Evolutionary conservation across 2,797 vertebrate species (phyloP).

Genomic region (Taenioides sp.): DNA sequence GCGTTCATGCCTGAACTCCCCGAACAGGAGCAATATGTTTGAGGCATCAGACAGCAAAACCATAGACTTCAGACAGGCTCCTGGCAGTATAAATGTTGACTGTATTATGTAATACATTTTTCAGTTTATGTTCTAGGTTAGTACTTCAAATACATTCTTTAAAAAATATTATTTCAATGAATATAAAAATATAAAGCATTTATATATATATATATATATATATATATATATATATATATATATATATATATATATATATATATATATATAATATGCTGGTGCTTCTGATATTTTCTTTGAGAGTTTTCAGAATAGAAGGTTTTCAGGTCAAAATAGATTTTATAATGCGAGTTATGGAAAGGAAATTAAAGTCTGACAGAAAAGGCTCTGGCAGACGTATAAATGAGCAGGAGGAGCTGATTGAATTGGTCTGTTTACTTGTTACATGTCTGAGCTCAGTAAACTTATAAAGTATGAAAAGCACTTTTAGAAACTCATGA

Average conservation of each 20-base stretch:
- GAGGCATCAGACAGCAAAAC: neutral
- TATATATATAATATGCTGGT: neutral
- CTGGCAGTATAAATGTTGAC: neutral
- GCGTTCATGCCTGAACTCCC: conserved; percentile 21
- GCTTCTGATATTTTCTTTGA: neutral
- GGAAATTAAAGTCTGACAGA: neutral
- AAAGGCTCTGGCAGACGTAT: neutral
- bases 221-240: no score
- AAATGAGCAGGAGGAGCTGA: neutral
- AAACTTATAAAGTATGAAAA: neutral
- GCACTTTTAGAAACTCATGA: neutral
- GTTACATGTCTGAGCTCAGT: neutral
- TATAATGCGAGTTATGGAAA: neutral
- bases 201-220: no score
- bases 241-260: no score
- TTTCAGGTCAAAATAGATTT: neutral
- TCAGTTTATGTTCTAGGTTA: neutral
- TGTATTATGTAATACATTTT: neutral
- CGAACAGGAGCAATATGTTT: neutral
- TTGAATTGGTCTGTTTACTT: neutral
- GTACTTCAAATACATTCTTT: no score
- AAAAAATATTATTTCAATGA: neutral
- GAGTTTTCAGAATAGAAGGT: neutral
- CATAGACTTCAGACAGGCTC: neutral
- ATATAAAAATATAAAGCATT: neutral